These are phyloP conservation scores for Harpegnathos saltator DNA, from an alignment of 1,140 invertebrate species.

Conservation along the genomic window DNA sequence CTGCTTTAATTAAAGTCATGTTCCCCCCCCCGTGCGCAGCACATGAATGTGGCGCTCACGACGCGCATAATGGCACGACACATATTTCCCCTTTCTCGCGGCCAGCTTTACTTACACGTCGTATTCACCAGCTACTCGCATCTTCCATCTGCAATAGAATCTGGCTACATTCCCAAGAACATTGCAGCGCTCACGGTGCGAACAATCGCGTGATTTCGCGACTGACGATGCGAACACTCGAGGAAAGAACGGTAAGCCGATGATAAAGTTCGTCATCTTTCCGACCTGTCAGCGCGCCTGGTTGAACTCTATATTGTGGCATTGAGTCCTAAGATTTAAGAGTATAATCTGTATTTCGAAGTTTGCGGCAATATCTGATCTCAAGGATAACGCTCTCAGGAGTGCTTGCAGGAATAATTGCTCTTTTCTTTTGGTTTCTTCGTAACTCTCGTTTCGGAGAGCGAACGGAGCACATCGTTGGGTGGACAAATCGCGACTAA, in stretches of 20 bases:
- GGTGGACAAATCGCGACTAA: too few species aligned
- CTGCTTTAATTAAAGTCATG: conserved; percentile 40
- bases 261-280: conserved; percentile 17
- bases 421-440: too few species aligned
- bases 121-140: neutral
- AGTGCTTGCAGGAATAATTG: too few species aligned
- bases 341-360: too few species aligned
- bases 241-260: neutral
- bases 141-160: conserved; percentile 34
- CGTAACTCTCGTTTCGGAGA: too few species aligned
- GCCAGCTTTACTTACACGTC: conserved; percentile 24
- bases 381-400: too few species aligned
- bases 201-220: conserved; percentile 26
- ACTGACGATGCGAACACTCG: neutral
- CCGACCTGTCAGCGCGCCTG: neutral
- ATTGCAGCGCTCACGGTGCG: neutral
- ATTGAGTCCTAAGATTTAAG: too few species aligned
- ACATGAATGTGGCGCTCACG: neutral
- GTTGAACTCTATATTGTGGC: conserved; percentile 14
- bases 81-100: conserved; percentile 41
- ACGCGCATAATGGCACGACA: conserved; percentile 1
- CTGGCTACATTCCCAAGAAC: neutral
- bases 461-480: too few species aligned
- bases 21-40: neutral
- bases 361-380: too few species aligned